Evolutionary conservation across 2,113 vertebrate genomes (phyloP).

Genomic region (Oreamnos americanus): DNA sequence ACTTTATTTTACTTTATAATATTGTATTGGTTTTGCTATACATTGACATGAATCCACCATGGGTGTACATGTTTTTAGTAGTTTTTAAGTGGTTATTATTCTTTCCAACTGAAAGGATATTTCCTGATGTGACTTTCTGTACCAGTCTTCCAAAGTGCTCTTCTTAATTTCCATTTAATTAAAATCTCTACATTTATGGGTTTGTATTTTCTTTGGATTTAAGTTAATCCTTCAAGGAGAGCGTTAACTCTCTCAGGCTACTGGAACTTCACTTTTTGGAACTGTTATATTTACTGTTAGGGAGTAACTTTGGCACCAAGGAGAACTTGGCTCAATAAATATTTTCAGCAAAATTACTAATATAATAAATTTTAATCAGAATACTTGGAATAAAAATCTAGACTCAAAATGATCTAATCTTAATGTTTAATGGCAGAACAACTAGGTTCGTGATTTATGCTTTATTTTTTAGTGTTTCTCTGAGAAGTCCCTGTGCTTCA

Average conservation of each 20-base stretch:
- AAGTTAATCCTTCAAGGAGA: slow-evolving; percentile 10
- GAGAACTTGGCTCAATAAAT: slow-evolving; percentile 18
- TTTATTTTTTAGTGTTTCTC: slow-evolving; percentile 26
- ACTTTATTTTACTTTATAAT: no score
- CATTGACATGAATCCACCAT: no score
- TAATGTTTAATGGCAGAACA: neutral
- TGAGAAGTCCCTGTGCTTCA: neutral
- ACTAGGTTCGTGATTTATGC: neutral
- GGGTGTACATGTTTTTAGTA: neutral
- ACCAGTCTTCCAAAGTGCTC: neutral
- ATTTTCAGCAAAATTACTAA: slow-evolving; percentile 25
- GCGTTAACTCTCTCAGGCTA: neutral
- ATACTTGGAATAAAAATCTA: neutral
- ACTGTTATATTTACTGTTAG: neutral
- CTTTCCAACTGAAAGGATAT: neutral
- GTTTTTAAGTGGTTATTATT: neutral
- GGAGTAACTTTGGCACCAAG: neutral
- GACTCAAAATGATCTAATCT: neutral
- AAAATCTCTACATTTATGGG: neutral
- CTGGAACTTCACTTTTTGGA: slow-evolving; percentile 23
- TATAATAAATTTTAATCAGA: slow-evolving; percentile 36
- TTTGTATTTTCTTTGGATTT: slow-evolving; percentile 12
- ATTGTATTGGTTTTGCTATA: no score
- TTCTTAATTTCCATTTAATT: slow-evolving; percentile 19
- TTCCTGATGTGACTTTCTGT: neutral